A percentile compares a stretch with the other conserved stretches of the same genome.
Evolutionary conservation across 2,113 vertebrate species (phyloP).

Genomic region (Fulmarus glacialis): DNA sequence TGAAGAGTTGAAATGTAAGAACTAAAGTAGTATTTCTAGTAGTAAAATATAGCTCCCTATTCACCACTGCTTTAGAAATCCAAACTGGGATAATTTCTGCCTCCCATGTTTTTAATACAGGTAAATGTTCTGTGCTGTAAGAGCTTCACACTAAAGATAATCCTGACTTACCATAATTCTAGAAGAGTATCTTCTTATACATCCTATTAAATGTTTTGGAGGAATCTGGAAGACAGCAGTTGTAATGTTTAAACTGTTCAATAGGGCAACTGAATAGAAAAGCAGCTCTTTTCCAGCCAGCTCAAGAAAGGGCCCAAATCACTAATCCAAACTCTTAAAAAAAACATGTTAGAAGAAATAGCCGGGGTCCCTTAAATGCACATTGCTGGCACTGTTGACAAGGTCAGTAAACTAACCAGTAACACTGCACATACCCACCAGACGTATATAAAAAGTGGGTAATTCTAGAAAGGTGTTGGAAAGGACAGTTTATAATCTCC

Average conservation of each 20-base stretch:
- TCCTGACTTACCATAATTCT: too few species aligned
- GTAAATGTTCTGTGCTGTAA: background rate
- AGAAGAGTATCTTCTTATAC: too few species aligned
- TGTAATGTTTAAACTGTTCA: background rate
- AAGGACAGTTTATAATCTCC: background rate
- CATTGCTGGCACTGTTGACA: too few species aligned
- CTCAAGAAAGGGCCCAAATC: background rate
- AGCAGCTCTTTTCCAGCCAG: background rate
- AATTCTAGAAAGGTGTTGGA: background rate
- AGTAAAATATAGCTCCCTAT: background rate
- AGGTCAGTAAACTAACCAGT: background rate
- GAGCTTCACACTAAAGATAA: background rate
- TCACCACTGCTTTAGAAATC: background rate
- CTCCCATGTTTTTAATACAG: background rate
- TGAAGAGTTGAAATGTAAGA: background rate
- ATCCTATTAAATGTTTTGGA: background rate
- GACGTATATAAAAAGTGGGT: too few species aligned
- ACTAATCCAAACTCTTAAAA: background rate
- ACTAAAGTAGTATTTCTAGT: background rate
- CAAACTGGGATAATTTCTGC: background rate
- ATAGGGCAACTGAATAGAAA: background rate
- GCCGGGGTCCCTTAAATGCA: accelerated
- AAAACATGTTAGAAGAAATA: background rate
- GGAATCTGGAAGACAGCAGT: background rate
- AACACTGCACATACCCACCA: accelerated